Base-by-base conservation (phyloP, 2,888 invertebrate species). In the Torymus texanus region DNA sequence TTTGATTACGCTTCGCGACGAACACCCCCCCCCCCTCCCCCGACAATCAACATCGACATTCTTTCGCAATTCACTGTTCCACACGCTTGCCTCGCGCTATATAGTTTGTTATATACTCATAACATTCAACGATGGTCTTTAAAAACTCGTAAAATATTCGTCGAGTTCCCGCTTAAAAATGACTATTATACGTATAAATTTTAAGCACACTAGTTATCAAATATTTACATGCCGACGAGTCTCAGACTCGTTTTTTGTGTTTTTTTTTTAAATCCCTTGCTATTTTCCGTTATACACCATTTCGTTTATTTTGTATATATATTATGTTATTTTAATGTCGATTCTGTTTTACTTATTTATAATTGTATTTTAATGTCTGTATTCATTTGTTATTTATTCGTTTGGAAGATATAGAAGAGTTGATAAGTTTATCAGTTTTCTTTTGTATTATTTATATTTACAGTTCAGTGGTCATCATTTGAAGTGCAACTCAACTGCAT, bases 131-230 rank as follows among this genome's bases (percentile, higher is more conserved):
- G 67, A 62, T 62, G 24, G 41, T 41, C 24, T 29, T 62, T 58
- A 73, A 80, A 79, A 79, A 75, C 68, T 66, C 66, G 51, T 74
- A 67, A 75, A 75, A 79, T 61, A 71, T 62, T 71, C 41, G 18
- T 29, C 55, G 61, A 56, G 50, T 68, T 58, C 18, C 41, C 41
- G 8, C 41, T 41, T 80, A 16, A 62, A 66, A 67, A 80, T 61
- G 53, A 58, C 51, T 71, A 63, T 63, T 56, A 65, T 29, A 18
- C 58, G 50, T 80, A 67, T 61, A 80, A 80, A 76, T 24, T 72
- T 67, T 58, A 68, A 76, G 75, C 41, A 58, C 62, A 66, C 51
- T 58, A 12, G 41, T 75, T 74, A 21, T 61, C 61, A 21, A 66
- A 62, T 79, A 79, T 75, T 59, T 75, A 79, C 79, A 75, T 56